phyloP scores from a whole-genome alignment of 1,140 invertebrate species.

The Drosophila sucinea region DNA sequence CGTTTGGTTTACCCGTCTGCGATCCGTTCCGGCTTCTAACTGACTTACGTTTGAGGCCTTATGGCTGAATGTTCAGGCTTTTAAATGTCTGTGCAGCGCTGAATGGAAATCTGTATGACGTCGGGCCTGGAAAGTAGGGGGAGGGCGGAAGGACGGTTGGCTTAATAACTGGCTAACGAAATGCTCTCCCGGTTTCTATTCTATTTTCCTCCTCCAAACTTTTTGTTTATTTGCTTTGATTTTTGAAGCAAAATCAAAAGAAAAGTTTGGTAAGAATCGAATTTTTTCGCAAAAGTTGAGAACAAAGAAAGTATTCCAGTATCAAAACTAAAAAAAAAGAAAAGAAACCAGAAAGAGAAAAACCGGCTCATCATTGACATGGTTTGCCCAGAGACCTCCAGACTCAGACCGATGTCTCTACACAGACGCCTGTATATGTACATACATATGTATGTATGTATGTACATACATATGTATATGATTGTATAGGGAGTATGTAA shows the following conservation, averaged over 20 bases:
- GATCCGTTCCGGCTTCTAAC: slow-evolving; percentile 80
- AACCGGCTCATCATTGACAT: slow-evolving; percentile 46
- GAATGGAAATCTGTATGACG: slow-evolving; percentile 69
- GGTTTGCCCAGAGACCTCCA: slow-evolving; percentile 25
- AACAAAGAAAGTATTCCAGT: slow-evolving; percentile 76
- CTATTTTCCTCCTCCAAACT: slow-evolving; percentile 26
- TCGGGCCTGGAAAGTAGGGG: slow-evolving; percentile 56
- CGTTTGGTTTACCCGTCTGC: slow-evolving; percentile 39
- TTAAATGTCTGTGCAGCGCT: slow-evolving; percentile 80
- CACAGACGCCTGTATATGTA: neutral
- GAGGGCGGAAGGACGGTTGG: slow-evolving; percentile 3
- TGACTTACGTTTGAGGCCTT: slow-evolving; percentile 76
- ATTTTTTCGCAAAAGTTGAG: slow-evolving; percentile 40
- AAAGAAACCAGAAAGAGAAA: slow-evolving; percentile 35
- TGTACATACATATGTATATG: slow-evolving; percentile 13
- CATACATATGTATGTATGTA: neutral
- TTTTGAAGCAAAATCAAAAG: slow-evolving; percentile 47
- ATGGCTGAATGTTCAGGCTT: slow-evolving; percentile 77
- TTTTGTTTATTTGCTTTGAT: slow-evolving; percentile 47
- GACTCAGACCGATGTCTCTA: slow-evolving; percentile 35
- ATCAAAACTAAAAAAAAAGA: slow-evolving; percentile 30
- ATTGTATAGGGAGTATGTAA: slow-evolving; percentile 41
- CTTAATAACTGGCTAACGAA: slow-evolving; percentile 4
- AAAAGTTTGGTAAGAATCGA: slow-evolving; percentile 5
- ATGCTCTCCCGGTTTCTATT: slow-evolving; percentile 10